Percentiles rank a stretch among this genome's conserved stretches.
phyloP scores from a whole-genome alignment of 64 coral and sea anemone genomes.

The Cladopsammia gracilis region DNA sequence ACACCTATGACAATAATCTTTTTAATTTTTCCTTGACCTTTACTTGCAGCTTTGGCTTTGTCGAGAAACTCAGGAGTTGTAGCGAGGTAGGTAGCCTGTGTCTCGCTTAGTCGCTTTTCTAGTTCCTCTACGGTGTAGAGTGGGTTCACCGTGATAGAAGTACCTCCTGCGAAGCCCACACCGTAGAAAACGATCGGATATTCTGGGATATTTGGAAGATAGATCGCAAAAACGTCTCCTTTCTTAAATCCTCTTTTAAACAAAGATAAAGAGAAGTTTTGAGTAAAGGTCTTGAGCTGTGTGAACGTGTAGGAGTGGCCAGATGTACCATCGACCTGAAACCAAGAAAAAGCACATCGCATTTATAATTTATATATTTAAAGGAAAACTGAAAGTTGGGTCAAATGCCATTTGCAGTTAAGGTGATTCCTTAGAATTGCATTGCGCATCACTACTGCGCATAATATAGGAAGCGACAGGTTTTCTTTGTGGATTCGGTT shows the following conservation, averaged over 20 bases:
- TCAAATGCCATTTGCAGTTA: too few species aligned
- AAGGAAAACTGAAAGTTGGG: too few species aligned
- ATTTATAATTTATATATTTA: background rate
- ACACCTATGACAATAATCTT: slow-evolving; percentile 47
- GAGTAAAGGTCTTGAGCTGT: slow-evolving; percentile 40
- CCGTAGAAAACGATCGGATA: slow-evolving; percentile 61
- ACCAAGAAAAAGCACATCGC: background rate
- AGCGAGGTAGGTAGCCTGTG: slow-evolving; percentile 37
- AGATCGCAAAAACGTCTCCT: slow-evolving; percentile 52
- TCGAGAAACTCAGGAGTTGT: slow-evolving; percentile 31
- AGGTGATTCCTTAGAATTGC: too few species aligned
- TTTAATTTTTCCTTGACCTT: slow-evolving; percentile 51
- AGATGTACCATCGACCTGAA: slow-evolving; percentile 64
- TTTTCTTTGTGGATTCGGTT: too few species aligned
- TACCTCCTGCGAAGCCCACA: slow-evolving; percentile 42
- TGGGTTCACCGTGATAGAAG: slow-evolving; percentile 45
- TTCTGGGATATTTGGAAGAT: slow-evolving; percentile 62
- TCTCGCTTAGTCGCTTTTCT: slow-evolving; percentile 51
- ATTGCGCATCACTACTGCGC: too few species aligned
- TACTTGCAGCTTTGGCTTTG: slow-evolving; percentile 47
- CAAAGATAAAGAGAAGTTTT: slow-evolving; percentile 64
- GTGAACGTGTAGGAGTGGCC: slow-evolving; percentile 57
- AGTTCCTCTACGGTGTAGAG: slow-evolving; percentile 62
- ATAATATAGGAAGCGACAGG: too few species aligned
- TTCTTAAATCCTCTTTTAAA: slow-evolving; percentile 42